Evolutionary conservation across 2,888 invertebrate genomes (phyloP).

Genomic region (Tuta absoluta): DNA sequence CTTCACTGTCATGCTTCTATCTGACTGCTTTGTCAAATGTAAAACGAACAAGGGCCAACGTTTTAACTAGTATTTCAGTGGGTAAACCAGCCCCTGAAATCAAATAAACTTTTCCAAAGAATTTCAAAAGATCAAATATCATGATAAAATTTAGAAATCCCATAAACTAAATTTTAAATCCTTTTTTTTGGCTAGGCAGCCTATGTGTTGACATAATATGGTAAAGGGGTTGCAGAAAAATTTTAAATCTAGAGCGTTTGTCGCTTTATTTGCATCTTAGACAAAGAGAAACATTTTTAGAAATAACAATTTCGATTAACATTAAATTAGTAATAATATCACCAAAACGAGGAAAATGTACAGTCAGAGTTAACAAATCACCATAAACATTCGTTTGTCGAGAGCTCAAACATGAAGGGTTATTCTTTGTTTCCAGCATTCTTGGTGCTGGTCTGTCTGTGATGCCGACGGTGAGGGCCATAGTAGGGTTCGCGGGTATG

Average conservation of each 20-base stretch:
- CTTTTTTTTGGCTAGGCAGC: too few species aligned
- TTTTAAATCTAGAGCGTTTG: background rate
- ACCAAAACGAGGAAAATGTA: conserved; percentile 13
- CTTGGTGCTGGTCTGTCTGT: conserved; percentile 1
- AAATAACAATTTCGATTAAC: conserved; percentile 12
- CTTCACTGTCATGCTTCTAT: too few species aligned
- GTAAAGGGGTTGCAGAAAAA: too few species aligned
- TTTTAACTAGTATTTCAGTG: too few species aligned
- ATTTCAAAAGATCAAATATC: too few species aligned
- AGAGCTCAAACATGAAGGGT: background rate
- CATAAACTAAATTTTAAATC: too few species aligned
- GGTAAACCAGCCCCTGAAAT: too few species aligned
- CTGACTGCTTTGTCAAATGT: too few species aligned
- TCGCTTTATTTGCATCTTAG: conserved; percentile 15
- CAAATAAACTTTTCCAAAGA: too few species aligned
- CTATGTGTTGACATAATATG: too few species aligned
- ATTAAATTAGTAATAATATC: background rate
- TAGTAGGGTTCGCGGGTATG: conserved; percentile 14
- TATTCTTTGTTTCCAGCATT: background rate
- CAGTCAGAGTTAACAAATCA: background rate
- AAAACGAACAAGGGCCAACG: too few species aligned
- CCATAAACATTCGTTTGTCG: background rate
- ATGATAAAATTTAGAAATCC: too few species aligned
- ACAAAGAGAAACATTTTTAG: background rate
- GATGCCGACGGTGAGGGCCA: conserved; percentile 1